Conservation (phyloP, 2,797 vertebrate genomes). For the Peromyscus aztecus region DNA sequence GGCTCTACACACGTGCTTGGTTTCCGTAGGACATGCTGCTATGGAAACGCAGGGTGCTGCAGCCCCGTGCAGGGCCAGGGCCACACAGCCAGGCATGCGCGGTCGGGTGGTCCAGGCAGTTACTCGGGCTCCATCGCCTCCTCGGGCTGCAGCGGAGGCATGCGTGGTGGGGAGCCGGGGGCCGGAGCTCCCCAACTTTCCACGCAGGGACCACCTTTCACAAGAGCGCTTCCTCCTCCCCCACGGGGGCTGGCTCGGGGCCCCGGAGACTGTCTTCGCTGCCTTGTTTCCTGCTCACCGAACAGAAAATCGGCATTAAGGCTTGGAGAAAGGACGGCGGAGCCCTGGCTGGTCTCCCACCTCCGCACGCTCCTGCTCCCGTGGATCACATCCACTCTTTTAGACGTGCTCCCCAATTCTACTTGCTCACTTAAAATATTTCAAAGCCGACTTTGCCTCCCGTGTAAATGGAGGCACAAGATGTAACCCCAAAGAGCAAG, state of each 20-base stretch:
- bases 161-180: neutral
- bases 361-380: no score
- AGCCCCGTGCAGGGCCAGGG: conserved; percentile 37
- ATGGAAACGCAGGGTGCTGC: conserved; percentile 72
- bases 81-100: conserved; percentile 80
- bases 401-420: neutral
- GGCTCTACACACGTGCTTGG: conserved; percentile 75
- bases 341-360: neutral
- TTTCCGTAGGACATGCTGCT: conserved; percentile 88
- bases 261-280: conserved; percentile 92
- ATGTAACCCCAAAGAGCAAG: neutral
- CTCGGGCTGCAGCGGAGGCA: neutral
- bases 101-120: conserved; percentile 10
- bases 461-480: neutral
- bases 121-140: conserved; percentile 79
- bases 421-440: neutral
- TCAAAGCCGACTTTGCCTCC: neutral
- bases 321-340: fast-evolving
- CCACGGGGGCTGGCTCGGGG: conserved; percentile 91
- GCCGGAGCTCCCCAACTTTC: conserved; percentile 63
- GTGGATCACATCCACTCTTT: neutral
- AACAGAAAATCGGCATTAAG: conserved; percentile 72
- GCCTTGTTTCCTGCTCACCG: conserved; percentile 93
- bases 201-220: conserved; percentile 84
- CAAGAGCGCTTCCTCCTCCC: conserved; percentile 92